Percentiles rank a stretch among this genome's conserved stretches.
These are phyloP conservation scores for Drosophila imparisetae DNA, from an alignment of 2,888 invertebrate genomes.

Conservation along the genomic window DNA sequence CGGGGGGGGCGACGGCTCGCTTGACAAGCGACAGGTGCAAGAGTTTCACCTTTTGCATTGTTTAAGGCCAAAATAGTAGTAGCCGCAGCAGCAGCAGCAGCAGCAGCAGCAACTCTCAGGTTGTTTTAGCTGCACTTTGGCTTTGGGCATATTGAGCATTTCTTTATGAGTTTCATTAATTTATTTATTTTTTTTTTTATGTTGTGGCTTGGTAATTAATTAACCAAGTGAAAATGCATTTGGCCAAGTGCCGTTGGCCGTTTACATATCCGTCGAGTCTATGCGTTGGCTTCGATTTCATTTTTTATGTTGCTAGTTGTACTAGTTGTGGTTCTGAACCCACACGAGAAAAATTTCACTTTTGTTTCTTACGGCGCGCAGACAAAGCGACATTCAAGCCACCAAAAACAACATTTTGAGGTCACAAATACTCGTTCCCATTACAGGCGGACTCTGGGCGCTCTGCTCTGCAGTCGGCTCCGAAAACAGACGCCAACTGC, in stretches of 20 bases:
- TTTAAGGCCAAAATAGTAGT: conserved; percentile 38
- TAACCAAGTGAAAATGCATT: conserved; percentile 75
- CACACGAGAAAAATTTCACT: conserved; percentile 72
- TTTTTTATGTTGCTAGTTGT: conserved; percentile 52
- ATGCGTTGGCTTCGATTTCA: conserved; percentile 57
- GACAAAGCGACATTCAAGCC: conserved; percentile 73
- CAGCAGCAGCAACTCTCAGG: conserved; percentile 15
- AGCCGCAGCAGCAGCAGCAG: background rate
- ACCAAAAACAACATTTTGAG: conserved; percentile 59
- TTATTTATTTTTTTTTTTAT: background rate
- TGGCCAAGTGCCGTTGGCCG: conserved; percentile 53
- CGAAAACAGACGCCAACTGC: conserved; percentile 32
- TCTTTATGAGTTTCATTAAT: conserved; percentile 26
- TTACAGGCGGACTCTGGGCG: conserved; percentile 39
- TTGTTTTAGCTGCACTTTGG: conserved; percentile 36
- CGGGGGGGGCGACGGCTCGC: conserved; percentile 5
- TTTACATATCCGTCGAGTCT: conserved; percentile 27
- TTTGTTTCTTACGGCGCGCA: conserved; percentile 68
- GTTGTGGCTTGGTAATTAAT: conserved; percentile 54
- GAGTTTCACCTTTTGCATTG: conserved; percentile 62
- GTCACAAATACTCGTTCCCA: conserved; percentile 73
- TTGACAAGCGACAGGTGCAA: conserved; percentile 66
- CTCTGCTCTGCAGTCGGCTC: conserved; percentile 34
- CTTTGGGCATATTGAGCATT: conserved; percentile 32
- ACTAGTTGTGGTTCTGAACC: conserved; percentile 55